These are phyloP conservation scores for Chaetodon auriga DNA, from an alignment of 2,113 vertebrate species.

Conservation along the genomic window DNA sequence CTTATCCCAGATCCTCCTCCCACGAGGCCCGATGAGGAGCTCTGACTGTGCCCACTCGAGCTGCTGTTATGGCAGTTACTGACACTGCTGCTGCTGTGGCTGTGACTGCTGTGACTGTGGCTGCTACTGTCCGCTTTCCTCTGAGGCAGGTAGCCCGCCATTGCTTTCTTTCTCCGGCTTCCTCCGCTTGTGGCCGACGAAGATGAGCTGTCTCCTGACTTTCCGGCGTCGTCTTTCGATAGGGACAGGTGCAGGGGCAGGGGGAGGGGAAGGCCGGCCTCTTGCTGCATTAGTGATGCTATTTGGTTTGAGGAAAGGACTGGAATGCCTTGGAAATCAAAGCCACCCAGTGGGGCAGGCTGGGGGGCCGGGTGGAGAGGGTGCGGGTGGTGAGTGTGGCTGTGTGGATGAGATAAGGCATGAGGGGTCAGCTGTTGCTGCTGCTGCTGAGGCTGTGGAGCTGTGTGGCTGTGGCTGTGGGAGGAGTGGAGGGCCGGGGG, in stretches of 20 bases:
- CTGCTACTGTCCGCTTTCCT: conserved; percentile 80
- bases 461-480: conserved; percentile 80
- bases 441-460: conserved; percentile 83
- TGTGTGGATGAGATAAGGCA: conserved; percentile 85
- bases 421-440: conserved; percentile 85
- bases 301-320: conserved; percentile 87
- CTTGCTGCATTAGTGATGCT: conserved; percentile 87
- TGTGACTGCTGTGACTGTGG: conserved; percentile 60
- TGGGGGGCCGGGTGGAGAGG: conserved; percentile 85
- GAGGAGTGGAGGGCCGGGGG: conserved; percentile 86
- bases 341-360: conserved; percentile 82
- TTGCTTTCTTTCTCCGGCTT: conserved; percentile 87
- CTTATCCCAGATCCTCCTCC: conserved; percentile 79
- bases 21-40: conserved; percentile 80
- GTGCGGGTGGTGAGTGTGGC: conserved; percentile 85
- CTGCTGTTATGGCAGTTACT: conserved; percentile 78
- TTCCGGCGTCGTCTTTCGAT: conserved; percentile 82
- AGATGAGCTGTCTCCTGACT: conserved; percentile 75
- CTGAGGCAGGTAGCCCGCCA: conserved; percentile 87
- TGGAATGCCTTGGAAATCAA: conserved; percentile 88
- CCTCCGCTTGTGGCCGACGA: conserved; percentile 76
- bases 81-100: conserved; percentile 62
- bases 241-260: conserved; percentile 85
- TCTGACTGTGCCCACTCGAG: conserved; percentile 81
- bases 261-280: conserved; percentile 84